phyloP scores from a whole-genome alignment of 2,113 vertebrate species.

The Caranx ignobilis region DNA sequence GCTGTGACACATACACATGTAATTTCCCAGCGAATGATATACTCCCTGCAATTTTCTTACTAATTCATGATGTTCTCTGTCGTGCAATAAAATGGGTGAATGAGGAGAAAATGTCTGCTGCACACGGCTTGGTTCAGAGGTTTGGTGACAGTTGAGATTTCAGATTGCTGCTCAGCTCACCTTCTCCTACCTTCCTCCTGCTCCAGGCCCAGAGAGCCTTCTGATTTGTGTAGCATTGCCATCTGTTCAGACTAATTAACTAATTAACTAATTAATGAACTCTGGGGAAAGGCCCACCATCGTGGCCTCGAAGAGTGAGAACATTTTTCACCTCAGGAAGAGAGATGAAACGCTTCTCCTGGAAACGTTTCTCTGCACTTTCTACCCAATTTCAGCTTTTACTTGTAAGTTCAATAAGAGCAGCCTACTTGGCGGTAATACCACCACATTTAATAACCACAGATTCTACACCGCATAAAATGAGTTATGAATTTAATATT shows the following conservation, averaged over 20 bases:
- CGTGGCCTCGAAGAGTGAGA: slow-evolving; percentile 57
- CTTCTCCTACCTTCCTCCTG: slow-evolving; percentile 75
- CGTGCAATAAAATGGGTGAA: slow-evolving; percentile 60
- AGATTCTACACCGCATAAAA: slow-evolving; percentile 2
- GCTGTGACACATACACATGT: neutral
- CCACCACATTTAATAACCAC: slow-evolving; percentile 11
- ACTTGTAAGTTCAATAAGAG: slow-evolving; percentile 34
- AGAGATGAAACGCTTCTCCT: slow-evolving; percentile 73
- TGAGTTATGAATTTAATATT: neutral
- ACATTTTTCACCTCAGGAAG: slow-evolving; percentile 80
- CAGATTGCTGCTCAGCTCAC: slow-evolving; percentile 62
- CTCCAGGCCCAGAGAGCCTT: slow-evolving; percentile 74
- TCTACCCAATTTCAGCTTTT: slow-evolving; percentile 37
- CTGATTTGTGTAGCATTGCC: slow-evolving; percentile 83
- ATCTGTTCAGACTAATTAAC: slow-evolving; percentile 87
- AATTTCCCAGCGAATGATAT: slow-evolving; percentile 24
- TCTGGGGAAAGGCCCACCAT: slow-evolving; percentile 80
- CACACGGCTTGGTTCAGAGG: slow-evolving; percentile 53
- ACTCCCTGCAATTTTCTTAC: slow-evolving; percentile 38
- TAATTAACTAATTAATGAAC: slow-evolving; percentile 88
- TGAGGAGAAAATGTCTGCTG: slow-evolving; percentile 67
- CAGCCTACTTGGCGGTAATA: slow-evolving; percentile 33
- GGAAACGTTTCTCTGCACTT: slow-evolving; percentile 55
- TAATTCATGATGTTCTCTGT: slow-evolving; percentile 39
- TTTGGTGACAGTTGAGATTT: slow-evolving; percentile 64